A percentile compares a stretch with the other conserved stretches of the same genome.
phyloP scores from a whole-genome alignment of 2,113 vertebrate genomes.

The Axis porcinus region DNA sequence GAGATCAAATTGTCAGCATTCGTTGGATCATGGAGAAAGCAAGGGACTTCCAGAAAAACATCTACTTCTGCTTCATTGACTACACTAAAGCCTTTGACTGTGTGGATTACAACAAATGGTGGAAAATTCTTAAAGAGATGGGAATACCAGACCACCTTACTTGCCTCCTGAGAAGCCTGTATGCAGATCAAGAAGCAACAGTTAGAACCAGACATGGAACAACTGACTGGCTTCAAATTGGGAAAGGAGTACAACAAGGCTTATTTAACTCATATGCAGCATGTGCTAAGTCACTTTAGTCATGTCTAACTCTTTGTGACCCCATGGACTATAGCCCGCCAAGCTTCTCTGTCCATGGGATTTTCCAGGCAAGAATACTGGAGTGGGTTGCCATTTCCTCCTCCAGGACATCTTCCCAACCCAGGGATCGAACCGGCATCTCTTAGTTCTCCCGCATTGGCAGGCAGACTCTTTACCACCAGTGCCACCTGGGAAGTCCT shows the following conservation, averaged over 20 bases:
- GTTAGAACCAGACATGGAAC: background rate
- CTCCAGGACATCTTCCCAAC: background rate
- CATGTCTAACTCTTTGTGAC: background rate
- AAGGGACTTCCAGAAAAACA: background rate
- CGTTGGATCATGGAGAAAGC: background rate
- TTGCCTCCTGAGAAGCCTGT: background rate
- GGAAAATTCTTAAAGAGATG: background rate
- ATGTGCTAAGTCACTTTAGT: background rate
- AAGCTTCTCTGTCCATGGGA: background rate
- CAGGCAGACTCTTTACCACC: background rate
- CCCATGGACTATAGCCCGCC: background rate
- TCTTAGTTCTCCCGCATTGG: background rate
- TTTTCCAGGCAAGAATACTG: background rate
- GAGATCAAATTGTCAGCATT: background rate
- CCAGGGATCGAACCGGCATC: rapidly evolving
- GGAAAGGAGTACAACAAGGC: background rate
- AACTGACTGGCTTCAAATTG: background rate
- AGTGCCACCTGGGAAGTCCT: background rate
- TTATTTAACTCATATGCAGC: background rate
- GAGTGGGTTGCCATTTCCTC: background rate
- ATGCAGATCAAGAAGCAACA: background rate
- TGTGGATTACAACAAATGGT: background rate
- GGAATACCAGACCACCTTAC: background rate
- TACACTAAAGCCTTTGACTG: background rate
- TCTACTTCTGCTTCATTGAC: background rate